These are phyloP conservation scores for Uropsilus gracilis DNA, from an alignment of 2,113 vertebrate genomes.

Conservation along the genomic window DNA sequence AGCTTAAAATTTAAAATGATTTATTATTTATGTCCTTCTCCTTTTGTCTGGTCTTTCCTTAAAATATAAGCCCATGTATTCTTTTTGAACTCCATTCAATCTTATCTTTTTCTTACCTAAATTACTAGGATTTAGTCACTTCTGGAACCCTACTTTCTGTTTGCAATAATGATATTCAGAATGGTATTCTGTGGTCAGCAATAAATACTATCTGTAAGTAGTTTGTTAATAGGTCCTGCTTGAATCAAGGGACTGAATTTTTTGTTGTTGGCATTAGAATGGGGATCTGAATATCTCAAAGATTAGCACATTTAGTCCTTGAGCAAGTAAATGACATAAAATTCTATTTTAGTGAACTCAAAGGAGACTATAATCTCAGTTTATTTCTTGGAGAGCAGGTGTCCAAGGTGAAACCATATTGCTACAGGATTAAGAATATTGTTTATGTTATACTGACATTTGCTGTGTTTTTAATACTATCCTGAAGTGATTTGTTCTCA, in stretches of 20 bases:
- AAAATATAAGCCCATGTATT: conserved; percentile 13
- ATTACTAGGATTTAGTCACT: conserved; percentile 43
- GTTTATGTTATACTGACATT: conserved; percentile 46
- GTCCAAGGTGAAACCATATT: background rate
- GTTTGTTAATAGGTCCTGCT: conserved; percentile 28
- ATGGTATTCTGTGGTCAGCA: conserved; percentile 48
- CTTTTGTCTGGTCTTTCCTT: conserved; percentile 42
- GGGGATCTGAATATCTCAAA: background rate
- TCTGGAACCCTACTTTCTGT: background rate
- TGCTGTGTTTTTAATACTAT: conserved; percentile 54
- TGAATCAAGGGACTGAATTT: background rate
- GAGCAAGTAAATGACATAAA: conserved; percentile 50
- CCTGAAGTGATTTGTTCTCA: conserved; percentile 45
- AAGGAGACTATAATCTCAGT: conserved; percentile 38
- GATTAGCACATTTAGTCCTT: conserved; percentile 43
- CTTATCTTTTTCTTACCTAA: background rate
- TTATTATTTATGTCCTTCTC: conserved; percentile 46
- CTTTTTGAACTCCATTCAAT: conserved; percentile 33
- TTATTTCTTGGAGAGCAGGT: conserved; percentile 51
- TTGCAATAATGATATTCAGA: background rate
- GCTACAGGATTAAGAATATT: conserved; percentile 40
- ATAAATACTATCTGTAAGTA: conserved; percentile 8
- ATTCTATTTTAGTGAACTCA: conserved; percentile 33
- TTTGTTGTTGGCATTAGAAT: background rate
- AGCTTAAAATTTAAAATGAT: conserved; percentile 58